phyloP scores from a whole-genome alignment of 1,140 invertebrate genomes.

The Latrodectus geometricus region DNA sequence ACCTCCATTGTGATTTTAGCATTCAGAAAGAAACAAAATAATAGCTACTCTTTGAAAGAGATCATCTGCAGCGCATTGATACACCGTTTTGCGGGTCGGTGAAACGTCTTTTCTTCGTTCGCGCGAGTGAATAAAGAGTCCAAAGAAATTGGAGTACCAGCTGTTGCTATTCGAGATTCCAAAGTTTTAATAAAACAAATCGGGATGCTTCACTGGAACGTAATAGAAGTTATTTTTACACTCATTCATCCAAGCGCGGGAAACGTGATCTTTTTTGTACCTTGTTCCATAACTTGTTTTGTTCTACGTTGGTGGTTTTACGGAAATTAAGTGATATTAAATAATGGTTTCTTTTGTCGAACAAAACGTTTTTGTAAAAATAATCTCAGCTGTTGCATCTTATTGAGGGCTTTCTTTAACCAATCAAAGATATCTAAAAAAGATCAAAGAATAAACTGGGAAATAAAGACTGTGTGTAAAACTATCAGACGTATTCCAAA shows the following conservation, averaged over 20 bases:
- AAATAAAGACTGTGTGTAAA: too few relatives aligned
- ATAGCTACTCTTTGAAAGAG: neutral
- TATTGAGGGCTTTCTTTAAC: too few relatives aligned
- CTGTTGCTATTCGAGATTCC: constrained; percentile 54
- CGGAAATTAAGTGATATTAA: constrained; percentile 53
- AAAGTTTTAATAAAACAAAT: constrained; percentile 61
- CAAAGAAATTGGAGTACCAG: constrained; percentile 54
- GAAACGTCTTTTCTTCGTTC: constrained; percentile 51
- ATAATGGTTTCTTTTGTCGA: constrained; percentile 40
- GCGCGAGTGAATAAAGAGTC: constrained; percentile 45
- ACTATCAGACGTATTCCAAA: too few relatives aligned
- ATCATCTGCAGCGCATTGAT: constrained; percentile 33
- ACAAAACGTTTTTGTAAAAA: too few relatives aligned
- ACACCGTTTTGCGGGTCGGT: constrained; percentile 46
- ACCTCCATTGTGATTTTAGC: neutral
- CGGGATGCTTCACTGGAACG: constrained; percentile 50
- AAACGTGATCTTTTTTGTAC: constrained; percentile 8
- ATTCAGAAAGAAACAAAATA: neutral
- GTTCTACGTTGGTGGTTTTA: constrained; percentile 44
- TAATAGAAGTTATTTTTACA: constrained; percentile 50
- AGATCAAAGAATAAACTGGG: too few relatives aligned
- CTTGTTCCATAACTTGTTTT: constrained; percentile 39
- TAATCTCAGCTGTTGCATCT: too few relatives aligned
- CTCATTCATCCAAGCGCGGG: constrained; percentile 8
- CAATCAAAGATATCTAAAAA: too few relatives aligned